Conservation (phyloP, 2,113 vertebrate genomes). For the Pygoscelis antarcticus region DNA sequence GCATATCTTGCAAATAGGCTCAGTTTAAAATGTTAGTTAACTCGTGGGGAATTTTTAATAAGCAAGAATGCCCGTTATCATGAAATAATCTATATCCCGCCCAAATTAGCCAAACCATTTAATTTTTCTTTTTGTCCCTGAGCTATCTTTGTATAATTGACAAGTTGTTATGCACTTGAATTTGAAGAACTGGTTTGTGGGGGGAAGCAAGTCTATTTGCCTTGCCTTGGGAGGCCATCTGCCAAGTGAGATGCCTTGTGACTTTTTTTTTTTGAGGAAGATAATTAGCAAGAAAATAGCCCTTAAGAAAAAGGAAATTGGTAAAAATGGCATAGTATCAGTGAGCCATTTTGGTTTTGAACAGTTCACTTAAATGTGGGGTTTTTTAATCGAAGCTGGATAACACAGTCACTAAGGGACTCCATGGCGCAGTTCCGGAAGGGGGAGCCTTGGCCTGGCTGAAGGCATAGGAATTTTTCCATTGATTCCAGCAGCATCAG, state of each 20-base stretch:
- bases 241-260: background rate
- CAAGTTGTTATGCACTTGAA: background rate
- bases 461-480: background rate
- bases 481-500: background rate
- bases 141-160: background rate
- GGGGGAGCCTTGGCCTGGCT: background rate
- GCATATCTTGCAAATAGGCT: conserved; percentile 3
- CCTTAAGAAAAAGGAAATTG: background rate
- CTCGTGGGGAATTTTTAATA: background rate
- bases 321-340: background rate
- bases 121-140: background rate
- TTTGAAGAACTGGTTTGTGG: background rate
- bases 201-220: background rate
- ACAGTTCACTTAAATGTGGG: background rate
- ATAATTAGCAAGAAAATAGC: conserved; percentile 2
- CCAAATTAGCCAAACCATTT: conserved; percentile 31
- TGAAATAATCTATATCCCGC: conserved; percentile 32
- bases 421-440: background rate
- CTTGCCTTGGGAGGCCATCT: conserved; percentile 15
- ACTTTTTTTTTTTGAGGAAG: background rate
- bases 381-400: background rate
- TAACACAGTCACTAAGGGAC: background rate
- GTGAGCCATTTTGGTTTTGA: background rate
- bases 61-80: conserved; percentile 1
- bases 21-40: background rate